Evolutionary conservation across 2,113 vertebrate genomes (phyloP).

Genomic region (Pituophis catenifer): DNA sequence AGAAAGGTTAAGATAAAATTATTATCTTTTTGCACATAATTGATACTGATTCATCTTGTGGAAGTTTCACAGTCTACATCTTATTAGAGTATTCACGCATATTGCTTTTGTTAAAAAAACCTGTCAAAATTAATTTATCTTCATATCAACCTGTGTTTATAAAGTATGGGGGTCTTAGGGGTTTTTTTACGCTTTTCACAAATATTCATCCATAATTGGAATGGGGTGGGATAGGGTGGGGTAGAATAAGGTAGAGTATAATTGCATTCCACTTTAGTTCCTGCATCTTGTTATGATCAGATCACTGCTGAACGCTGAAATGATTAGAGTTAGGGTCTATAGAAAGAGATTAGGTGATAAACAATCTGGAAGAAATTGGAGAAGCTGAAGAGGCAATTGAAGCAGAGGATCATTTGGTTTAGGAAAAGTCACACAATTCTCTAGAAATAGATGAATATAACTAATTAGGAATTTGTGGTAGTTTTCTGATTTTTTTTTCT

Average conservation of each 20-base stretch:
- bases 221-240: not conserved
- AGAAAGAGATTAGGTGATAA: not conserved
- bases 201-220: not conserved
- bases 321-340: not conserved
- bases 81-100: not conserved
- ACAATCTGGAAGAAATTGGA: not conserved
- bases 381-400: not conserved
- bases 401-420: not conserved
- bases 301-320: not conserved
- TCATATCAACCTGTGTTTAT: not conserved
- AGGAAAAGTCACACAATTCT: not conserved
- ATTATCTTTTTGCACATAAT: not conserved
- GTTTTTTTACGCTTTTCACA: constrained; percentile 18
- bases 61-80: not conserved
- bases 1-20: not conserved
- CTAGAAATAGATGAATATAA: not conserved
- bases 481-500: not conserved
- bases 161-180: not conserved
- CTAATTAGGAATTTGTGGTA: not conserved
- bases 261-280: not conserved
- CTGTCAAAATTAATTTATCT: not conserved
- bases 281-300: not conserved
- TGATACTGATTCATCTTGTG: not conserved
- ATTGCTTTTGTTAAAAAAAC: not conserved
- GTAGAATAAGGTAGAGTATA: not conserved